Evolutionary conservation across 2,888 invertebrate genomes (phyloP).

Genomic region (Strigamia crassipes): DNA sequence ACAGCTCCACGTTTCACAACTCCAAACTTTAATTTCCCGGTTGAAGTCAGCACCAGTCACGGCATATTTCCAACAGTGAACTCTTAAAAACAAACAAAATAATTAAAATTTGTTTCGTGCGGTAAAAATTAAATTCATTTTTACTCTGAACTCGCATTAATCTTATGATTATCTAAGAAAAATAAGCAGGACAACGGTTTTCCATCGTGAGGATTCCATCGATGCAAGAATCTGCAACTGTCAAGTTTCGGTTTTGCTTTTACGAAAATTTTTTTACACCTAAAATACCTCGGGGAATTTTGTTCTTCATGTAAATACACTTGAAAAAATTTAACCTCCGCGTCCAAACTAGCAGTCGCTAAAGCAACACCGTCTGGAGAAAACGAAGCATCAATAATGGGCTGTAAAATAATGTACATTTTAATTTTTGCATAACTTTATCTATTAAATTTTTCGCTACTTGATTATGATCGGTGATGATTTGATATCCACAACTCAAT

Average conservation of each 20-base stretch:
- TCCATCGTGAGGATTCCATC: constrained; percentile 91
- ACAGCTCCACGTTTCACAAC: constrained; percentile 92
- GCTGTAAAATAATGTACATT: constrained; percentile 56
- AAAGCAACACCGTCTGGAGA: constrained; percentile 94
- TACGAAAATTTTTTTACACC: too few relatives aligned
- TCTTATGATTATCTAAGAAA: constrained; percentile 88
- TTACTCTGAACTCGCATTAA: constrained; percentile 66
- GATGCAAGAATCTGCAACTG: constrained; percentile 76
- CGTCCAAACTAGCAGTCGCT: constrained; percentile 86
- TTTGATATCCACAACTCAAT: constrained; percentile 50
- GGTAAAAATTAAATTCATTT: constrained; percentile 40
- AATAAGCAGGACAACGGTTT: constrained; percentile 85
- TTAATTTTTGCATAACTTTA: not conserved
- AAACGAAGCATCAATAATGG: constrained; percentile 83
- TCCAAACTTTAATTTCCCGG: constrained; percentile 90
- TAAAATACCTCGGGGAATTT: constrained; percentile 51
- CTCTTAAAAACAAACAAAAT: constrained; percentile 58
- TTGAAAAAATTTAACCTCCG: constrained; percentile 91
- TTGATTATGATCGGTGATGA: constrained; percentile 50
- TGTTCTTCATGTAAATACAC: constrained; percentile 55
- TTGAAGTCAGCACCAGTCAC: constrained; percentile 89
- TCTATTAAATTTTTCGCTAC: constrained; percentile 45
- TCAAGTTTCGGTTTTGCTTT: too few relatives aligned
- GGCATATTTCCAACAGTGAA: constrained; percentile 93
- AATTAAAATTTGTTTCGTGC: not conserved